Evolutionary conservation across 2,888 invertebrate genomes (phyloP).

Genomic region (Dysmachus trigonus): DNA sequence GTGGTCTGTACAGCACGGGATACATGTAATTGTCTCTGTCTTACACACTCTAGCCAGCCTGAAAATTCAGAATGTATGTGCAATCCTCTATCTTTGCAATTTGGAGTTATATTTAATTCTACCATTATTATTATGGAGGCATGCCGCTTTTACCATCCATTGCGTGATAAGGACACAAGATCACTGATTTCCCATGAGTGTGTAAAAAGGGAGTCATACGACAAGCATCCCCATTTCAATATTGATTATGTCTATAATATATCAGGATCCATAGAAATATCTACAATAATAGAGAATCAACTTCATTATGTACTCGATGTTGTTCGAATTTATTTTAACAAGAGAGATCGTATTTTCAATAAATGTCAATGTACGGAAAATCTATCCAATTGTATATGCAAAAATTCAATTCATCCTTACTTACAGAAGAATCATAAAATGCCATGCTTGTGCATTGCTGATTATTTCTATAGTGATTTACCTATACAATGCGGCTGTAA

Average conservation of each 20-base stretch:
- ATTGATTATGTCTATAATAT: not conserved
- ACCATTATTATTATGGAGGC: not conserved
- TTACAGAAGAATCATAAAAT: not conserved
- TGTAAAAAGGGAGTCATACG: not conserved
- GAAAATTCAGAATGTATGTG: not conserved
- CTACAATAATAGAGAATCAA: not conserved
- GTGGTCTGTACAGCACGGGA: not conserved
- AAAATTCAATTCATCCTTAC: not conserved
- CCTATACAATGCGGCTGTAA: not conserved
- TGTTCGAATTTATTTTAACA: not conserved
- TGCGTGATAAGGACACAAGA: not conserved
- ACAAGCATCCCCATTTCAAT: not conserved
- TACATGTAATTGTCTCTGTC: not conserved
- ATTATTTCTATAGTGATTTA: not conserved
- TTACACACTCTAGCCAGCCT: not conserved
- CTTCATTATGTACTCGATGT: not conserved
- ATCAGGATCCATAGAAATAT: not conserved
- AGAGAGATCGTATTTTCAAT: not conserved
- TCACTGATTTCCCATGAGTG: not conserved
- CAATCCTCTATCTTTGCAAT: not conserved
- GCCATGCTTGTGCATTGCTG: not conserved
- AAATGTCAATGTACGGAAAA: not conserved
- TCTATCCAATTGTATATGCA: not conserved
- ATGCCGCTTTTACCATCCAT: not conserved
- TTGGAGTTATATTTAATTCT: not conserved